phyloP scores from a whole-genome alignment of 2,113 vertebrate genomes.

The Myanophis thanlyinensis region DNA sequence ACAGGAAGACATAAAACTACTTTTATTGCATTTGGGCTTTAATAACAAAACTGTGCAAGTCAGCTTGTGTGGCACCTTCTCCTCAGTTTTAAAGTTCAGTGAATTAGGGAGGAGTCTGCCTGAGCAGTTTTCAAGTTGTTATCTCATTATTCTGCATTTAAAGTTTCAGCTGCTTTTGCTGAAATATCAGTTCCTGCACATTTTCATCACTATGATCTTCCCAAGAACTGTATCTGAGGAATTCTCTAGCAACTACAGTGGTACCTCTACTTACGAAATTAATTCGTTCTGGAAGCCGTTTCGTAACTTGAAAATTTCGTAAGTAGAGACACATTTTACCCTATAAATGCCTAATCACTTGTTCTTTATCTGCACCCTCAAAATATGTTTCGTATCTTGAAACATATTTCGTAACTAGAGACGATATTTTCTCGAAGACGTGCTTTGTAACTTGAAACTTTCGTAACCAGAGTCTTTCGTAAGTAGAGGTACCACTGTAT shows the following conservation, averaged over 20 bases:
- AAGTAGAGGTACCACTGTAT: no score
- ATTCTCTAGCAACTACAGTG: background rate
- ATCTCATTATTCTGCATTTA: background rate
- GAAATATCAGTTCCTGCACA: background rate
- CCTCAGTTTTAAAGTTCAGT: background rate
- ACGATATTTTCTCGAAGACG: no score
- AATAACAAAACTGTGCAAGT: background rate
- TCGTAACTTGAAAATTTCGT: no score
- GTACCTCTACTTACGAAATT: no score
- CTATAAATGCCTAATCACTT: no score
- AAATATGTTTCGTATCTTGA: no score
- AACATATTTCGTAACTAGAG: no score
- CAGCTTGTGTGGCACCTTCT: background rate
- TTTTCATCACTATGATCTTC: background rate
- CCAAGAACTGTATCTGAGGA: background rate
- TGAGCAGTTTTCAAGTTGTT: background rate
- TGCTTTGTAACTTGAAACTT: no score
- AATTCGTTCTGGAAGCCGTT: no score
- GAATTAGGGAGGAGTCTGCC: background rate
- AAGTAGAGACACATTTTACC: no score
- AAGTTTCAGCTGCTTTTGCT: background rate
- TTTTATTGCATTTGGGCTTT: background rate
- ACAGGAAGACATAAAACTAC: background rate
- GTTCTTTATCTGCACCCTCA: no score
- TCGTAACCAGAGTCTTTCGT: no score